Evolutionary conservation across 2,113 vertebrate genomes (phyloP), one percentile per base, ranked within the genome.

Genomic region (Ailuropoda melanoleuca): DNA sequence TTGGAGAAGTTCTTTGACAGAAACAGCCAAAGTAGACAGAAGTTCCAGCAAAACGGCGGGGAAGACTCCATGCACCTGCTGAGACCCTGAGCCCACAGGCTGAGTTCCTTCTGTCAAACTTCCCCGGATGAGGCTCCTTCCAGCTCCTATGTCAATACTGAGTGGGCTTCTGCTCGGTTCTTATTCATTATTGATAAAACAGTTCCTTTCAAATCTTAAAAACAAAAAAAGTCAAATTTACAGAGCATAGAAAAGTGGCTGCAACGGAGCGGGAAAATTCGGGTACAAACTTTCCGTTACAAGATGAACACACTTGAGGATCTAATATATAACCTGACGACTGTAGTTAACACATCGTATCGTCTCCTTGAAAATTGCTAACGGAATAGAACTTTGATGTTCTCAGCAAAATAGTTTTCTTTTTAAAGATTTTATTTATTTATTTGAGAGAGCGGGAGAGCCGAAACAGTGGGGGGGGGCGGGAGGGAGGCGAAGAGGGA

Each of bases 381-480:
- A 77, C 46, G 10, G 64, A 75, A 48, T 24, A 48, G 24, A 48
- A 68, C 70, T 11, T 56, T 21, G 24, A 18, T 46, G 24, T 77
- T 56, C 37, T 66, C 68, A 23, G 34, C 66, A 37, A 37, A 68
- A 37, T 19, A 37, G 66, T 55, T 17, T 64, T 64, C 13, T 66
- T 60, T 68, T 68, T 10, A 1, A 68, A 37, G 34, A n/a, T 68
- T 66, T 68, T 68, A 21, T 37, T 68, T n/a, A 68, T n/a, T 37
- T 37, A 37, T 68, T 68, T n/a, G 66, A 68, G 66, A 68, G 34
- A 37, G 13, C 18, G 17, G 6, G 62, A n/a, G 8, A 9, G 18
- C 7, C 4, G 7, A 4, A 34, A n/a, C 0, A 8, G 4, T 8
- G 9, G 37, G 43, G 18, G 10, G 18, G 19, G 37, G n/a, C n/a